These are phyloP conservation scores for Hippocampus mohnikei DNA, from an alignment of 2,113 vertebrate genomes.

Conservation along the genomic window DNA sequence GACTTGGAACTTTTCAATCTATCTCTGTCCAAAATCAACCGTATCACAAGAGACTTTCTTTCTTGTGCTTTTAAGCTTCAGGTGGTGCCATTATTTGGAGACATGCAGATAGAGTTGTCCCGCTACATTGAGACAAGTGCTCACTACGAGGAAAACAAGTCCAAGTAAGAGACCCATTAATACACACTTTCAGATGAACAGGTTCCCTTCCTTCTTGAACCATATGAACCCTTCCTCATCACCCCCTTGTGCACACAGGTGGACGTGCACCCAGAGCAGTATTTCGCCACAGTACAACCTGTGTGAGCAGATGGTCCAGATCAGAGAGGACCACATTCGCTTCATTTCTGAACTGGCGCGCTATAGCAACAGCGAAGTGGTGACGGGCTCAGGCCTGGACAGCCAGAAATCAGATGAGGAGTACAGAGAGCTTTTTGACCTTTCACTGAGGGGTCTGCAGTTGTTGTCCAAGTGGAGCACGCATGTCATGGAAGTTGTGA, in stretches of 20 bases:
- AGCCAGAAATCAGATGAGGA: conserved; percentile 98
- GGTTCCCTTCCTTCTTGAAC: not conserved
- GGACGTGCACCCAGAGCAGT: conserved; percentile 98
- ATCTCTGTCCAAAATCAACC: not conserved
- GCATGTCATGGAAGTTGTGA: conserved; percentile 98
- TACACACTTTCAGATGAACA: not conserved
- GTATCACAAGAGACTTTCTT: not conserved
- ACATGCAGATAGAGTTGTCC: conserved; percentile 99
- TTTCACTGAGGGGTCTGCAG: conserved; percentile 90
- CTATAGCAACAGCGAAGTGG: conserved; percentile 99
- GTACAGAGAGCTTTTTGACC: conserved; percentile 93
- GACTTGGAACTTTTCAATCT: conserved; percentile 11
- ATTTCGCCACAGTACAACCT: conserved; percentile 99
- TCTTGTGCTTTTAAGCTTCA: conserved; percentile 83
- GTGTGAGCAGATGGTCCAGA: conserved; percentile 99
- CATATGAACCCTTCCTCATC: not conserved
- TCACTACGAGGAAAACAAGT: conserved; percentile 99
- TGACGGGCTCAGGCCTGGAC: conserved; percentile 96
- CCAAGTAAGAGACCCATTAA: conserved; percentile 83
- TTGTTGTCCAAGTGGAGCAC: conserved; percentile 98
- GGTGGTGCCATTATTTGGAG: conserved; percentile 97
- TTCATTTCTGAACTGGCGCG: conserved; percentile 98
- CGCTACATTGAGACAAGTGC: conserved; percentile 99
- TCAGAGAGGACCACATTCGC: conserved; percentile 97
- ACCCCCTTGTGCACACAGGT: conserved; percentile 73